A percentile compares a stretch with the other conserved stretches of the same genome.
These are phyloP conservation scores for Hermaeophaga mercurialis DNA, from an alignment of 2,888 invertebrate species.

Conservation along the genomic window DNA sequence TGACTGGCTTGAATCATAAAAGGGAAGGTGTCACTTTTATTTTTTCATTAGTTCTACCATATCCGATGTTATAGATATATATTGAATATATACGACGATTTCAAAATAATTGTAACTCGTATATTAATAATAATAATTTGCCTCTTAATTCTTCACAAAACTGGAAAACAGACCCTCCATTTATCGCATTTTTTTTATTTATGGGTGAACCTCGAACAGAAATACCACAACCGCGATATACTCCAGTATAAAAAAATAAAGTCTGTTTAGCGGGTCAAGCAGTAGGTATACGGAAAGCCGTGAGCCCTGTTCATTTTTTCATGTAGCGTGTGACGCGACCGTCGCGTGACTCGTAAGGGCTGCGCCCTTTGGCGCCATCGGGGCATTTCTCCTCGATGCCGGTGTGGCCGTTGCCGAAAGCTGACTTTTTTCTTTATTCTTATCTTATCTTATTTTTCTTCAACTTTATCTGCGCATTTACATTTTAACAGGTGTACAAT, in stretches of 20 bases:
- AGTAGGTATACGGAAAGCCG: conserved; percentile 11
- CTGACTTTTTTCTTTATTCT: conserved; percentile 22
- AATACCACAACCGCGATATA: no score
- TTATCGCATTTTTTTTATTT: no score
- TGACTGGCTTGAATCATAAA: no score
- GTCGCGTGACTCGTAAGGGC: conserved; percentile 46
- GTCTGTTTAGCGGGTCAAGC: conserved; percentile 23
- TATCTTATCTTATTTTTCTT: conserved; percentile 25
- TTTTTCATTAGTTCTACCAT: no score
- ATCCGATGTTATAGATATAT: no score
- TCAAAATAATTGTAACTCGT: no score
- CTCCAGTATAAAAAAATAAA: conserved; percentile 11
- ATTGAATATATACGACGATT: no score
- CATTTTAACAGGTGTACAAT: conserved; percentile 27
- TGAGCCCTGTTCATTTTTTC: conserved; percentile 9
- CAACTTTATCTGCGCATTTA: conserved; percentile 14
- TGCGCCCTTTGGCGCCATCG: conserved; percentile 46
- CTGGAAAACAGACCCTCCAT: no score
- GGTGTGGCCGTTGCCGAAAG: conserved; percentile 24
- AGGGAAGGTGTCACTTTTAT: no score
- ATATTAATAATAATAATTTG: no score
- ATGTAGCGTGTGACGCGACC: conserved; percentile 36
- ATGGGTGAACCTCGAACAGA: no score
- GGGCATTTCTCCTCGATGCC: conserved; percentile 31
- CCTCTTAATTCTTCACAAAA: no score